These are phyloP conservation scores for Coregonus clupeaformis DNA, from an alignment of 2,113 vertebrate genomes.

Conservation along the genomic window DNA sequence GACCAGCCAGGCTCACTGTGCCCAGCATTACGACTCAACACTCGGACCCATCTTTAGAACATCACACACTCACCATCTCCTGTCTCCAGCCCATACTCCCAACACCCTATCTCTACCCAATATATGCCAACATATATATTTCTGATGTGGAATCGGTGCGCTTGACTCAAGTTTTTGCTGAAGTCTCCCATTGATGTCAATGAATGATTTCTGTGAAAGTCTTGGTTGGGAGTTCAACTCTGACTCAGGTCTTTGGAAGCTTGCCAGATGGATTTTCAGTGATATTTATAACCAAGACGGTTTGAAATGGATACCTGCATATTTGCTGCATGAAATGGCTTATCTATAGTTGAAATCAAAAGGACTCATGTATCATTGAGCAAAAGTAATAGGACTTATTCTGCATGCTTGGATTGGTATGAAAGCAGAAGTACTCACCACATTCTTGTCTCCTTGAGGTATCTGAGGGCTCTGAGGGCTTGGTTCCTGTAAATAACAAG, in stretches of 20 bases:
- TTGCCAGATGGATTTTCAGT: conserved; percentile 15
- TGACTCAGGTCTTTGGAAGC: not conserved
- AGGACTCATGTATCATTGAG: not conserved
- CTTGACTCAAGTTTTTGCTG: too few species aligned
- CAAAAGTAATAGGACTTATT: not conserved
- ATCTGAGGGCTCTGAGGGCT: conserved; percentile 50
- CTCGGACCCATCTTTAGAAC: conserved; percentile 9
- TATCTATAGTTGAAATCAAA: conserved; percentile 15
- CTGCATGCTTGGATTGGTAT: not conserved
- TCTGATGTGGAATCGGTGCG: too few species aligned
- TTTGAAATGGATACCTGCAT: not conserved
- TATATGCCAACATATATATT: too few species aligned
- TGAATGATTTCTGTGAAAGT: too few species aligned
- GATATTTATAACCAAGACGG: conserved; percentile 17
- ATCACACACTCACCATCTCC: conserved; percentile 12
- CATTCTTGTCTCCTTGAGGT: conserved; percentile 62
- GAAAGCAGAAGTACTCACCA: conserved; percentile 55
- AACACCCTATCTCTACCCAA: not conserved
- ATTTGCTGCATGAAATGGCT: too few species aligned
- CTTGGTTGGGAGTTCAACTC: too few species aligned
- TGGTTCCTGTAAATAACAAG: conserved; percentile 54
- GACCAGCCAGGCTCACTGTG: not conserved
- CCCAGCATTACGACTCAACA: conserved; percentile 24
- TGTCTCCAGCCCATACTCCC: conserved; percentile 5
- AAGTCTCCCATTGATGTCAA: too few species aligned